phyloP scores from a whole-genome alignment of 1,140 invertebrate genomes.

The Bradysia coprophila region DNA sequence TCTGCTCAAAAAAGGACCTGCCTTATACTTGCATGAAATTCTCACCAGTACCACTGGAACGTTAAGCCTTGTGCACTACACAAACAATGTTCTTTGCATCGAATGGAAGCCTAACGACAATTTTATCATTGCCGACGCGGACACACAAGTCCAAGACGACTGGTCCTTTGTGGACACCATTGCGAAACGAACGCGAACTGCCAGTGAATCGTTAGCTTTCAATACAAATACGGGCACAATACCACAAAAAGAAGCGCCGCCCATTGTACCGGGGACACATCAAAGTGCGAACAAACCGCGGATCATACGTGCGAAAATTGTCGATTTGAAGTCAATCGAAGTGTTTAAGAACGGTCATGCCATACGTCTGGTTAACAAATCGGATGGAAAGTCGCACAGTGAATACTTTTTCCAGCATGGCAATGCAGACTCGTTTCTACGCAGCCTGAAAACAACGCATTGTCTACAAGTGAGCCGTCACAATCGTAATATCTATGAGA shows the following conservation, averaged over 20 bases:
- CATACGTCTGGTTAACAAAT: conserved; percentile 46
- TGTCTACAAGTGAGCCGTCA: conserved; percentile 16
- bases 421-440: conserved; percentile 61
- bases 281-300: conserved; percentile 27
- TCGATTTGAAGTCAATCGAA: conserved; percentile 45
- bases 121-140: conserved; percentile 47
- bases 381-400: conserved; percentile 49
- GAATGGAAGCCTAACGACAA: conserved; percentile 65
- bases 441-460: conserved; percentile 29
- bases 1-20: conserved; percentile 31
- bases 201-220: conserved; percentile 25
- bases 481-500: conserved; percentile 49
- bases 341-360: conserved; percentile 44
- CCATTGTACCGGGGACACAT: no score
- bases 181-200: conserved; percentile 28
- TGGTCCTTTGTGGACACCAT: conserved; percentile 64
- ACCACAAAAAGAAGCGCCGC: background rate
- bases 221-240: conserved; percentile 1
- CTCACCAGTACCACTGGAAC: conserved; percentile 33
- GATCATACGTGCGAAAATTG: conserved; percentile 40
- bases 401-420: conserved; percentile 73
- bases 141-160: conserved; percentile 51
- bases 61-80: conserved; percentile 32
- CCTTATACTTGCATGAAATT: conserved; percentile 31
- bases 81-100: conserved; percentile 32